phyloP scores from a whole-genome alignment of 2,113 vertebrate species.

The Osmerus eperlanus region DNA sequence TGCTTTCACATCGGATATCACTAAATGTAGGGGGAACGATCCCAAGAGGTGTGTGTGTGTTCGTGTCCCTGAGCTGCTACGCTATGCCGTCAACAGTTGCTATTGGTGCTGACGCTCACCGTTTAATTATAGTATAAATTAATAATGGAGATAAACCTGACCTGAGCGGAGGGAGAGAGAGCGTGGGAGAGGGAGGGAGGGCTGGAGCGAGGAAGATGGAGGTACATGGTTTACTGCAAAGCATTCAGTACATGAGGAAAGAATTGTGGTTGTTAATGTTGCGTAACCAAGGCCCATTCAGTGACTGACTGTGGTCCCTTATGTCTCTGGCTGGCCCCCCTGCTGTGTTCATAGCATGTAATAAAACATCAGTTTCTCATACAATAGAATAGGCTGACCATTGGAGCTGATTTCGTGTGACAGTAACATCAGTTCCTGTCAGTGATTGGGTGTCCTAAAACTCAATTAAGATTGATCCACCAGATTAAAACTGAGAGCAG shows the following conservation, averaged over 20 bases:
- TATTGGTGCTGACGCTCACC: no score
- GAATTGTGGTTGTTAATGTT: conserved; percentile 9
- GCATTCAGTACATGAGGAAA: conserved; percentile 14
- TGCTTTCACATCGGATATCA: neutral
- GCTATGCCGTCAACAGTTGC: no score
- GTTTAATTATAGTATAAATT: no score
- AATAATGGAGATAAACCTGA: no score
- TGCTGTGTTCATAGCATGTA: neutral
- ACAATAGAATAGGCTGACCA: neutral
- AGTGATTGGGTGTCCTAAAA: conserved; percentile 49
- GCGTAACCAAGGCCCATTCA: neutral
- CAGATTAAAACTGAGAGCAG: conserved; percentile 45
- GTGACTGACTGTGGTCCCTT: neutral
- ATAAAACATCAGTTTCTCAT: neutral
- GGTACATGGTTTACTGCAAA: conserved; percentile 6
- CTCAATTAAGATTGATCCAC: conserved; percentile 55
- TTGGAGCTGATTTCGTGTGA: neutral
- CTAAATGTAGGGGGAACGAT: neutral
- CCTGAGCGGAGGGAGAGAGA: neutral
- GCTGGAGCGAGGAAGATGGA: neutral
- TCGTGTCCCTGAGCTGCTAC: no score
- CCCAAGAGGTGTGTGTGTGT: neutral
- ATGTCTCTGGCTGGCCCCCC: neutral
- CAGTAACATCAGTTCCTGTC: conserved; percentile 35
- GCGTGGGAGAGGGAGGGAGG: neutral